Base-by-base conservation (phyloP, 2,113 vertebrate genomes). In the Raja brachyura region DNA sequence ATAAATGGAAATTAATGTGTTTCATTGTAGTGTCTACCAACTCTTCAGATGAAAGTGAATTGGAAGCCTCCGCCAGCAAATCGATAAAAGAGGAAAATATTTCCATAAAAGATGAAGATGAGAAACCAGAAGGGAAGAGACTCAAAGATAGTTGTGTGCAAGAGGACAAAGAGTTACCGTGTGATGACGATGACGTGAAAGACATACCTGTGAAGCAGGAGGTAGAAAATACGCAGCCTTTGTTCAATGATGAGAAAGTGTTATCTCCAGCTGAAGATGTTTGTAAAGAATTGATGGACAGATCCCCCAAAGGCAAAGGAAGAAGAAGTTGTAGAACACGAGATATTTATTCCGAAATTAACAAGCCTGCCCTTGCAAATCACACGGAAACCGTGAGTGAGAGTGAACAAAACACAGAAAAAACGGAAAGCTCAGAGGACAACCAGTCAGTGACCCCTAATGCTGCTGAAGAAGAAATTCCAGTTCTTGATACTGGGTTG, bases 261-360 rank as follows among this genome's bases (percentile, higher is more conserved):
- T 66, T 94, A 0, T 96, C 97, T 86, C 96, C 96, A 83, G 73
- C 93, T 22, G 96, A 96, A 93, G 96, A 96, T 83, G 90, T 95
- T 81, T 96, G 96, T 94, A 97, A 95, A 94, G 97, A 97, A 31
- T 93, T 94, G 93, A 96, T 76, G 5, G 93, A 97, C 94, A 96
- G 95, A 93, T 97, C 97, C n/a, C 97, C 97, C 14, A 98, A 97
- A 94, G 95, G 95, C 8, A 99, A 97, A 96, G 97, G 96, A 63
- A 97, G 97, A 63, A 96, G 97, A 94, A 95, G 95, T 93, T 8
- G 63, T 63, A 97, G 96, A 93, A 95, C 95, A 94, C 98, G 96
- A 95, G 98, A 98, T 88, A 20, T 94, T 0, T 95, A 94, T 7
- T 93, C 95, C 31, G 98, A 99, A 93, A 96, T 96, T 48, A 94